These are phyloP conservation scores for Spongia lamella DNA, from an alignment of 37 sponge, comb jelly and placozoan genomes.

Conservation along the genomic window DNA sequence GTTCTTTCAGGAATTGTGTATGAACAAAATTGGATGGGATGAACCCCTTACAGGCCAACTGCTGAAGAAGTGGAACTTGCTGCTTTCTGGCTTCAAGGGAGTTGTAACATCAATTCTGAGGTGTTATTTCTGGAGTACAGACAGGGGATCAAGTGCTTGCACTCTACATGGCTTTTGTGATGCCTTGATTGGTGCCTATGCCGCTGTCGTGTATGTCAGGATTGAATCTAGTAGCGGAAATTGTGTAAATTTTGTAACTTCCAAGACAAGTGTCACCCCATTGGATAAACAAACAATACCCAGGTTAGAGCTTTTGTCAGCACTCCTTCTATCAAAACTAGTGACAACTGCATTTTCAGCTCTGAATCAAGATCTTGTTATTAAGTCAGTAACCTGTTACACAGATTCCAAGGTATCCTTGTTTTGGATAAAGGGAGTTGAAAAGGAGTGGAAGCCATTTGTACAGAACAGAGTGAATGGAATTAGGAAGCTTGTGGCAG, in stretches of 20 bases:
- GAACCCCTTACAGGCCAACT: background rate
- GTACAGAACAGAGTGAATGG: no score
- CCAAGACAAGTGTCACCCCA: constrained; percentile 18
- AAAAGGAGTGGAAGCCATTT: constrained; percentile 23
- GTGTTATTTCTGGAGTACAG: no score
- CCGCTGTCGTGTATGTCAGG: no score
- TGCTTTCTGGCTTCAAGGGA: constrained; percentile 1
- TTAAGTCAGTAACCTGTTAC: background rate
- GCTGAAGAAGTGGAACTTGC: background rate
- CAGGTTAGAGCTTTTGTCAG: constrained; percentile 2
- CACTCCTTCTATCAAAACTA: constrained; percentile 6
- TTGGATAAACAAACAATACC: background rate
- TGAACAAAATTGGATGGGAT: no score
- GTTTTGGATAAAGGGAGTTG: constrained; percentile 11
- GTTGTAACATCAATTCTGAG: no score
- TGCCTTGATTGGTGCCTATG: no score
- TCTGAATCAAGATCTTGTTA: background rate
- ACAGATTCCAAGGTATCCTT: constrained; percentile 18
- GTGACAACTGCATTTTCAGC: background rate
- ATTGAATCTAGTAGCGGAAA: background rate
- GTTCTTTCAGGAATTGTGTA: constrained; percentile 8
- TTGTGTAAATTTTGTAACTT: background rate
- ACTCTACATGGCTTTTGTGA: no score
- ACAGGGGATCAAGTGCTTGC: no score
- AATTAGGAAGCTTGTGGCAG: no score